A percentile compares a stretch with the other conserved stretches of the same genome.
phyloP scores from a whole-genome alignment of 2,113 vertebrate species.

The Scomber japonicus region DNA sequence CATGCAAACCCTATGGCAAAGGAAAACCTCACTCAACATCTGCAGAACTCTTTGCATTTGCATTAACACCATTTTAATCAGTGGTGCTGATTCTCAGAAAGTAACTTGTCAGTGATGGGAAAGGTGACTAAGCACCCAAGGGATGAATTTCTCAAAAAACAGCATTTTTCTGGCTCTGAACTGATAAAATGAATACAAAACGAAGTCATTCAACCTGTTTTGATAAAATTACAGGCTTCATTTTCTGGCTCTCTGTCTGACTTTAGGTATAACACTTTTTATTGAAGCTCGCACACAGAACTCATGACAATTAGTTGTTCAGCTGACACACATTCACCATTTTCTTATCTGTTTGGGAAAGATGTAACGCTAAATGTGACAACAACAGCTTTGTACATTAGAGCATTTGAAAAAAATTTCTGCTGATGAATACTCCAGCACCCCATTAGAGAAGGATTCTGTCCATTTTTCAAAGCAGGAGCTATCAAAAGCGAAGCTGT shows the following conservation, averaged over 20 bases:
- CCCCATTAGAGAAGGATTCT: conserved; percentile 58
- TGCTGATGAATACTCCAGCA: conserved; percentile 59
- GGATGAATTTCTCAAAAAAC: conserved; percentile 15
- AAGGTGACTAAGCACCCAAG: conserved; percentile 44
- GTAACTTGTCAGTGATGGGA: conserved; percentile 13
- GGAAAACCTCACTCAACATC: conserved; percentile 1
- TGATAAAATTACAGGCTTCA: conserved; percentile 1
- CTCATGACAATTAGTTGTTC: conserved; percentile 10
- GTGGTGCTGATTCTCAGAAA: conserved; percentile 16
- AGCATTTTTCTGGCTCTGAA: conserved; percentile 14
- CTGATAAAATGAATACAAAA: conserved; percentile 5
- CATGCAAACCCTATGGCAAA: background rate
- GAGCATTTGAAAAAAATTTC: background rate
- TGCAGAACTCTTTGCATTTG: conserved; percentile 24
- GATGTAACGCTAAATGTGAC: conserved; percentile 30
- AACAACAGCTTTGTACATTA: conserved; percentile 52
- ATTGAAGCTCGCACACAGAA: conserved; percentile 16
- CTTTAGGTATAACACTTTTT: background rate
- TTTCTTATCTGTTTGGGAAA: conserved; percentile 27
- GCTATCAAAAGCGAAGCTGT: conserved; percentile 61
- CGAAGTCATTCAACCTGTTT: conserved; percentile 27
- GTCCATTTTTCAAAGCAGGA: conserved; percentile 61
- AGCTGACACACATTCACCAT: conserved; percentile 1
- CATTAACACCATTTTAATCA: conserved; percentile 18
- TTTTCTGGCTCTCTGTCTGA: background rate